Percentiles rank a stretch among this genome's conserved stretches.
Evolutionary conservation across 2,888 invertebrate genomes (phyloP).

Genomic region (Hypomecis punctinalis): DNA sequence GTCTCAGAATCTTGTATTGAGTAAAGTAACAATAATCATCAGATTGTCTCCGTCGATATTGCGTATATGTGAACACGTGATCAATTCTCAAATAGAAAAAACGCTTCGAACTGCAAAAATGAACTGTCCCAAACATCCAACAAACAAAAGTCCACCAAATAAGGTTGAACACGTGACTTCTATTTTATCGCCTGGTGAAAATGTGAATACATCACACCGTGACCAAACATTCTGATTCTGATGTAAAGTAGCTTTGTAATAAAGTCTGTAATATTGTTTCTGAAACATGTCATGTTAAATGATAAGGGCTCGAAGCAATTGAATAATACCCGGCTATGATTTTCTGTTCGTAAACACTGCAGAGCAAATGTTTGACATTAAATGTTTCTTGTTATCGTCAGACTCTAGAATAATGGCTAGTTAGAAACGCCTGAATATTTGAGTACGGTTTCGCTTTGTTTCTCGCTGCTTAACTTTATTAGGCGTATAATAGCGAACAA

Average conservation of each 20-base stretch:
- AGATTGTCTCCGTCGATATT: not conserved
- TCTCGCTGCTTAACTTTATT: conserved; percentile 5
- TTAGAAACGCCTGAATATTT: conserved; percentile 15
- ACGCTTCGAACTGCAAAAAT: not conserved
- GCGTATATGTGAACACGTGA: not conserved
- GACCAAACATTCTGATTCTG: not conserved
- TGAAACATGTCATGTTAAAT: conserved; percentile 23
- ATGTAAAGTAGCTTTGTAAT: not conserved
- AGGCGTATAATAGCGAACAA: conserved; percentile 12
- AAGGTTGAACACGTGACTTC: not conserved
- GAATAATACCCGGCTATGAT: not conserved
- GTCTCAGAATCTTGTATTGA: not conserved
- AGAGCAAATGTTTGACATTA: not conserved
- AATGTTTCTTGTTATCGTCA: not conserved
- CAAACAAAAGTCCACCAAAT: not conserved
- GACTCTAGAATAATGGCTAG: not conserved
- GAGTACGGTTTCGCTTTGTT: conserved; percentile 20
- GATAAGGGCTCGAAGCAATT: conserved; percentile 16
- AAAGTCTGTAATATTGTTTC: conserved; percentile 1
- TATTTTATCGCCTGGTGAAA: conserved; percentile 11
- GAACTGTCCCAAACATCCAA: not conserved
- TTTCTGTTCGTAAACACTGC: conserved; percentile 2
- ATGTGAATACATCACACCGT: not conserved
- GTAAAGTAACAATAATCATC: too few species aligned
- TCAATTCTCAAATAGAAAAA: not conserved